Evolutionary conservation across 2,888 invertebrate species (phyloP), one percentile per base, ranked within the genome.

Genomic region (Palloptera scutellata): DNA sequence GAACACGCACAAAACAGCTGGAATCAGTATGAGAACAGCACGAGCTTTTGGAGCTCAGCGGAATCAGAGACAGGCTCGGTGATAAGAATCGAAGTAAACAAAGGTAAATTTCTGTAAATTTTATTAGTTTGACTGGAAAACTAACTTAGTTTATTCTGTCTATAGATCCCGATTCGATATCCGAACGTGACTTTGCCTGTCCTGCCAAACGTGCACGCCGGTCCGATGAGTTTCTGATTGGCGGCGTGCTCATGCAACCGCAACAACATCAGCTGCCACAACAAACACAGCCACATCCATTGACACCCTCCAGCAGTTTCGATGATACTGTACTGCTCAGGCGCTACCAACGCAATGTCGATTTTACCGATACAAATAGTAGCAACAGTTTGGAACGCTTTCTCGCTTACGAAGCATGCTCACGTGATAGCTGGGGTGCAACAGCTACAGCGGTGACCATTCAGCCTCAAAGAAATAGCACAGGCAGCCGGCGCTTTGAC

Each of bases 41-140:
- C 78, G 6, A 75, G 74, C 61, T 75, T 79, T 61, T 85, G 83
- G 83, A 87, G 87, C 60, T 87, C 87, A 9, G 92, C 87, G 4
- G 93, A 93, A 85, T 93, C 93, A 53, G 94, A 94, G 81, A 91
- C 92, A 64, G 93, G 92, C 75, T 93, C 92, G 71, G 94, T 94
- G 68, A 93, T 94, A 74, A 88, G 90, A 78, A 89, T 91, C 72
- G 89, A 89, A 75, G 85, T 88, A 67, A 82, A 76, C 70, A 80
- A 82, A 73, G 85, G 85, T 84, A 66, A 76, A 74, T 12, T 3
- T 5, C 11, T n/a, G 12, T 8, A 30, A 11, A 8, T 30, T 30
- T 12, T 40, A 10, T 9, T 55, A 13, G 1, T 1, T 8, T 8
- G 13, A n/a, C 1, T 54, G 15, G 2, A 5, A 13, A 2, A 17